Base-by-base conservation (phyloP, 2,888 invertebrate genomes). In the Lycaena phlaeas region DNA sequence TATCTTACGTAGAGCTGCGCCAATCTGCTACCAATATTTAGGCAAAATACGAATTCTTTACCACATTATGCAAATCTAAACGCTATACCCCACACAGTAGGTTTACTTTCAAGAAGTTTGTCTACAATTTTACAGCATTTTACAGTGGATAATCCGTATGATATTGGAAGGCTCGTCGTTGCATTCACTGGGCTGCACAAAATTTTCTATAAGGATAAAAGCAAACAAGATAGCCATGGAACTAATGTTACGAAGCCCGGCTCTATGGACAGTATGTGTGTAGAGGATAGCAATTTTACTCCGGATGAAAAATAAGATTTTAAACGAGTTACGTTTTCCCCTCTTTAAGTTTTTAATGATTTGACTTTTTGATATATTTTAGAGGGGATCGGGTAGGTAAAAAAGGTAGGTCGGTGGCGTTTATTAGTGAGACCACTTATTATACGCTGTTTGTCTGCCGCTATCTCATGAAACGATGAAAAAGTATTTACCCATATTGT, bases 161-260 rank as follows among this genome's bases (percentile, higher is more conserved):
- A 82, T 81, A 82, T 82, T 81, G 82, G 78, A 82, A 74, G 77
- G 74, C 75, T 63, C 66, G 72, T 61, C 72, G 73, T 68, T 78
- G 82, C 82, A 81, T 79, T 75, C 82, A 73, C 68, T 68, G 73
- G 70, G 70, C 79, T 81, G 78, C 77, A 79, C 79, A 64, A 79
- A 81, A 79, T 81, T 81, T 81, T 82, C 78, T 82, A 82, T 82
- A 81, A 82, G 79, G 75, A 81, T 82, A 81, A 81, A 79, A 79
- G 81, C 79, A 79, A 82, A 82, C 81, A 81, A 76, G 84, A 79
- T 82, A 74, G 68, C 73, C 72, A 75, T 79, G 73, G 71, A 59
- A 68, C 64, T 73, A 68, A 70, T 75, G 74, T 73, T 70, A 64
- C 63, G 57, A 65, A 50, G 63, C 57, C 49, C 49, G 51, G 47